Conservation (phyloP, 2,113 vertebrate genomes). For the Porphyrio hochstetteri region DNA sequence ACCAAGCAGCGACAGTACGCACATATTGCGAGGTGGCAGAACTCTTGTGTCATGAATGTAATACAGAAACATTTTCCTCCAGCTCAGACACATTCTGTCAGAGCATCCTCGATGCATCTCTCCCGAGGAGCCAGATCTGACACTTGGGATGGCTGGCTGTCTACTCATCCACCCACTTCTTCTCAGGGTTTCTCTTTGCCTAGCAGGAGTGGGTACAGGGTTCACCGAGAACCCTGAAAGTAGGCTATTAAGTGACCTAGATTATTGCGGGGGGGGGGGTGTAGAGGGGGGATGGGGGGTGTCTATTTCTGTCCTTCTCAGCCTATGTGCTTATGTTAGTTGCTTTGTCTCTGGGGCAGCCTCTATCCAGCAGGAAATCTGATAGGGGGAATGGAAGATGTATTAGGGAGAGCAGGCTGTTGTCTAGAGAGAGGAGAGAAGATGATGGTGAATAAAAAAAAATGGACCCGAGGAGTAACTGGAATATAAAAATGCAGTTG, state of each 20-base stretch:
- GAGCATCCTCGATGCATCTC: slow-evolving; percentile 50
- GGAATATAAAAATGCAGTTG: slow-evolving; percentile 60
- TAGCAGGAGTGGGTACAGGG: slow-evolving; percentile 63
- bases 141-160: slow-evolving; percentile 71
- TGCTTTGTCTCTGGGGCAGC: slow-evolving; percentile 22
- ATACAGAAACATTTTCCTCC: slow-evolving; percentile 67
- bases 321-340: slow-evolving; percentile 19
- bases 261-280: slow-evolving; percentile 1
- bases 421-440: slow-evolving; percentile 18
- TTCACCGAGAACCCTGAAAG: slow-evolving; percentile 53
- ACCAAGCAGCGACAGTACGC: not conserved
- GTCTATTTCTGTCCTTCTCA: slow-evolving; percentile 41
- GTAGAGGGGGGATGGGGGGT: not conserved
- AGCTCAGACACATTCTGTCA: slow-evolving; percentile 71
- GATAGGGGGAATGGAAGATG: slow-evolving; percentile 11
- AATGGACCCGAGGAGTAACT: slow-evolving; percentile 46
- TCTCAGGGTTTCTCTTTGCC: slow-evolving; percentile 71
- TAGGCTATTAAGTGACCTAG: slow-evolving; percentile 69
- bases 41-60: slow-evolving; percentile 57
- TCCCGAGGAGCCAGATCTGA: slow-evolving; percentile 62
- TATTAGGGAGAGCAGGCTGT: slow-evolving; percentile 4
- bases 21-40: slow-evolving; percentile 56
- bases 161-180: slow-evolving; percentile 71
- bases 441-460: slow-evolving; percentile 56
- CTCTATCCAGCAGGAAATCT: slow-evolving; percentile 50